Evolutionary conservation across 2,797 vertebrate genomes (phyloP).

Genomic region (Eulemur mongoz): DNA sequence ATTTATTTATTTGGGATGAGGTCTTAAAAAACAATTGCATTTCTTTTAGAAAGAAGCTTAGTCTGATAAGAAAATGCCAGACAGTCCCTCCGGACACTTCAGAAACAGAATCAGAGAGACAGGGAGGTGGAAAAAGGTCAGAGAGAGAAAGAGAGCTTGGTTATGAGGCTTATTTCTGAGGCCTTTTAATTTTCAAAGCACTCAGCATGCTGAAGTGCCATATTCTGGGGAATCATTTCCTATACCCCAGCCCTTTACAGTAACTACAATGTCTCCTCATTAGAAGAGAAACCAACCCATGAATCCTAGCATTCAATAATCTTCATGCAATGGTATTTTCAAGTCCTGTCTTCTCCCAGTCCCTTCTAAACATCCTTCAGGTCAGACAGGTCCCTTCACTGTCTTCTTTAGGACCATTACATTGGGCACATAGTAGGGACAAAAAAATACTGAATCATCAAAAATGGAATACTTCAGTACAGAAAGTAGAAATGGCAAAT

Average conservation of each 20-base stretch:
- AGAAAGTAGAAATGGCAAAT: neutral
- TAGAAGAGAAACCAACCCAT: neutral
- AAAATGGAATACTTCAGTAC: neutral
- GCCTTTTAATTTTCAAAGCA: neutral
- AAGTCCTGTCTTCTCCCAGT: neutral
- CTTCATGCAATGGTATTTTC: neutral
- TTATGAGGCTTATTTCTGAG: neutral
- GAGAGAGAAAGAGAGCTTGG: neutral
- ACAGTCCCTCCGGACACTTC: neutral
- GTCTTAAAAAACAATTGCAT: neutral
- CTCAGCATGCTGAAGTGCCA: neutral
- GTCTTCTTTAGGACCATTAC: neutral
- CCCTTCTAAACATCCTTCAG: neutral
- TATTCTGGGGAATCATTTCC: neutral
- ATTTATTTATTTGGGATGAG: neutral
- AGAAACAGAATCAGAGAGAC: neutral
- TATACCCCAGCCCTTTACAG: neutral
- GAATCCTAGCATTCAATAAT: neutral
- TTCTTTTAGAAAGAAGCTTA: neutral
- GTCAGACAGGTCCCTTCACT: neutral
- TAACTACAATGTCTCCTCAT: neutral
- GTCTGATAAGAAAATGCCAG: neutral
- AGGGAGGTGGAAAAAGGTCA: neutral
- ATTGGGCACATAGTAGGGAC: neutral
- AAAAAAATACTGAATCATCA: slow-evolving; percentile 1